Evolutionary conservation across 1,140 invertebrate genomes (phyloP).

Genomic region (Drosophila varians): DNA sequence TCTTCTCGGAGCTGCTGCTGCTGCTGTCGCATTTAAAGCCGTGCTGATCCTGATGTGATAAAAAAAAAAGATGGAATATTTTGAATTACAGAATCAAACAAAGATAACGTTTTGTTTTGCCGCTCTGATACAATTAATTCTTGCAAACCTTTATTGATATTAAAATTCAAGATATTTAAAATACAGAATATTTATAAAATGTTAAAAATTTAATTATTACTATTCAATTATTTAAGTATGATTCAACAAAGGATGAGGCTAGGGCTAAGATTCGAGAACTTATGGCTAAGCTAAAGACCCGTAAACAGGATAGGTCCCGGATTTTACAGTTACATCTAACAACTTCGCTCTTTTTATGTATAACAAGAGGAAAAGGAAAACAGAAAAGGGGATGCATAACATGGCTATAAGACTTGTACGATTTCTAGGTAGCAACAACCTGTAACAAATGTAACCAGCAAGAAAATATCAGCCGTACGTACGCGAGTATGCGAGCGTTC

Average conservation of each 20-base stretch:
- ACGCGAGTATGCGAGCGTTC: background rate
- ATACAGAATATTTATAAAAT: background rate
- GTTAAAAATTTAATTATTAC: too few species aligned
- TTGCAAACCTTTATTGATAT: too few species aligned
- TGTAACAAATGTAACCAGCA: conserved; percentile 39
- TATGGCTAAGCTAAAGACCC: too few species aligned
- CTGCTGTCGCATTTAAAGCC: conserved; percentile 49
- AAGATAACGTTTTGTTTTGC: too few species aligned
- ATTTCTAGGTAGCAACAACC: conserved; percentile 44
- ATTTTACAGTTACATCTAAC: too few species aligned
- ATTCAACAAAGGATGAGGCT: too few species aligned
- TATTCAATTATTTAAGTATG: too few species aligned
- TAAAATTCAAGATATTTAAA: background rate
- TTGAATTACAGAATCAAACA: conserved; percentile 19
- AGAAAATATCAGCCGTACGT: conserved; percentile 13
- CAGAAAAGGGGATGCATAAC: conserved; percentile 8
- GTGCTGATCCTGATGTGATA: conserved; percentile 57
- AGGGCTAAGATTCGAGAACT: too few species aligned
- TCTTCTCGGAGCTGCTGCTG: conserved; percentile 53
- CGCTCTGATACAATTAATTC: too few species aligned
- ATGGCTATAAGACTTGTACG: conserved; percentile 6
- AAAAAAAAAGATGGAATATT: conserved; percentile 10
- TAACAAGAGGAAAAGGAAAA: conserved; percentile 29
- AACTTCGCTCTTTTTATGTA: conserved; percentile 20
- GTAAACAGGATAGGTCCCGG: too few species aligned